A percentile compares a stretch with the other conserved stretches of the same genome.
phyloP scores from a whole-genome alignment of 2,113 vertebrate genomes.

The Triplophysa tibetana region DNA sequence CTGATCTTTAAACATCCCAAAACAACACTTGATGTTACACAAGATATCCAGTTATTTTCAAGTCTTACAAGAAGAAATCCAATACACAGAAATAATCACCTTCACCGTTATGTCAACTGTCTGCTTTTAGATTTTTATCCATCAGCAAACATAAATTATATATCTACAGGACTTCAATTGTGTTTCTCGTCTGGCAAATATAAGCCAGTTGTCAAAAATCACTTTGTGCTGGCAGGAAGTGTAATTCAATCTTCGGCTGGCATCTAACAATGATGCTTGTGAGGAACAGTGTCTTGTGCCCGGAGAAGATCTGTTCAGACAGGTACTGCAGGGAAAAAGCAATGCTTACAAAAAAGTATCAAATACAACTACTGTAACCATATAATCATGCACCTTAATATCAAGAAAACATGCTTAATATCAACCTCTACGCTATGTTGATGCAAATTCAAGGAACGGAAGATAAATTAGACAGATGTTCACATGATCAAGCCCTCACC shows the following conservation, averaged over 20 bases:
- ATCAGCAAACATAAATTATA: not conserved
- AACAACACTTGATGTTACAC: slow-evolving; percentile 6
- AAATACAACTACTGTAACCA: no score
- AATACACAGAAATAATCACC: not conserved
- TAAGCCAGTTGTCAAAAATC: not conserved
- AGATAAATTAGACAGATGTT: no score
- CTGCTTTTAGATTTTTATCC: slow-evolving; percentile 6
- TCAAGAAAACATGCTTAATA: no score
- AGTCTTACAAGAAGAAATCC: not conserved
- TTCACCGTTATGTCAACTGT: not conserved
- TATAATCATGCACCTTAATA: no score
- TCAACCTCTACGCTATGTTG: not conserved
- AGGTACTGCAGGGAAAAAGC: no score
- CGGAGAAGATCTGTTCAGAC: no score
- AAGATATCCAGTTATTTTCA: not conserved
- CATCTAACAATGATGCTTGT: not conserved
- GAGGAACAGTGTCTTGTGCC: no score
- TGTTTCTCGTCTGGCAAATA: not conserved
- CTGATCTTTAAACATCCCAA: not conserved
- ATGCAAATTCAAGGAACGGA: no score
- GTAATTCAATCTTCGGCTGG: not conserved
- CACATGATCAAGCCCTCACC: no score
- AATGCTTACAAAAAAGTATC: no score
- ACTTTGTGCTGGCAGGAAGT: not conserved
- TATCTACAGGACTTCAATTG: slow-evolving; percentile 2